Evolutionary conservation across 1,140 invertebrate species (phyloP), one percentile per base, ranked within the genome.

Genomic region (Magallana ariakensis): DNA sequence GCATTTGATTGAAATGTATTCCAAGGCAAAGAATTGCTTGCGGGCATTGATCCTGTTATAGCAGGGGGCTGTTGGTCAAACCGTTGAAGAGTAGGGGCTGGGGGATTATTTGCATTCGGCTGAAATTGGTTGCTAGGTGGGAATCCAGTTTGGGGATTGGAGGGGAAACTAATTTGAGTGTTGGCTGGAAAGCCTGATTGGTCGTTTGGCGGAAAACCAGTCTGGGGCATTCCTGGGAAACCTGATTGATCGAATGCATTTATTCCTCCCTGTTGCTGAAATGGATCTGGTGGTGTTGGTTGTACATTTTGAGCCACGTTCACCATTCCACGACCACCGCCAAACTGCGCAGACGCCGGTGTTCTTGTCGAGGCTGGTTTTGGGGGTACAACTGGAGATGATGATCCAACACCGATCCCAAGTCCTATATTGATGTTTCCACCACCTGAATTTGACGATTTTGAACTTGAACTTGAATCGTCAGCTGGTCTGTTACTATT

Each of bases 341-440:
- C 26, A 5, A 75, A 26, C 19, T 75, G 19, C 13, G 19, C 6
- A 26, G 66, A 33, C n/a, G n/a, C 62, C 4, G 66, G 66, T 33
- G 66, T 11, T 10, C 15, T 75, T 26, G 66, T 75, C 3, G 66
- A 33, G 22, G 66, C 66, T 26, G 66, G 66, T 75, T 75, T 75
- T 13, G 22, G 22, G 9, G 66, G 66, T 13, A 26, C 66, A 46
- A 26, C 66, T 26, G 66, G 10, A 22, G 22, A 7, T 75, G 66
- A 75, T 26, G 66, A 75, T 0, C 66, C 66, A 26, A 75, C 22
- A 13, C 66, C 66, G 33, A 75, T 75, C 13, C 66, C 66, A 75
- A 75, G 66, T 75, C 66, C 66, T 8, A 75, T 75, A 10, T 75
- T 75, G 22, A 75, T 75, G 22, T 75, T 75, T 26, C 66, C 66